Percentiles rank a stretch among this genome's conserved stretches.
These are phyloP conservation scores for Drosophila neotestacea DNA, from an alignment of 2,888 invertebrate genomes.

Conservation along the genomic window DNA sequence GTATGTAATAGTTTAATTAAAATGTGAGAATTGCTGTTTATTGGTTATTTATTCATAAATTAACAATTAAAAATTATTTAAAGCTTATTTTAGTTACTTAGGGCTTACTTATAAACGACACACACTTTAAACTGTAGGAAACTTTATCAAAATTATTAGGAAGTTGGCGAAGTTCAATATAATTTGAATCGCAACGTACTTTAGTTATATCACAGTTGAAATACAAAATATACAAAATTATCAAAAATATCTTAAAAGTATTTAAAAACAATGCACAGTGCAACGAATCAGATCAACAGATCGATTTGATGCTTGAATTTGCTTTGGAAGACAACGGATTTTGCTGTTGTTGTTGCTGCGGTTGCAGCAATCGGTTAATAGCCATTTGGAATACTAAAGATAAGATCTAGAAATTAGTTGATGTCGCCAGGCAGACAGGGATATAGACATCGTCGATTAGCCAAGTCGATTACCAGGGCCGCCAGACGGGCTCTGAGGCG, in stretches of 20 bases:
- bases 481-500: constrained; percentile 79
- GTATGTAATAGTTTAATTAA: background rate
- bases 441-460: constrained; percentile 1
- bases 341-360: constrained; percentile 57
- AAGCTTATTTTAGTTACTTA: constrained; percentile 68
- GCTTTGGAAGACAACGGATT: constrained; percentile 82
- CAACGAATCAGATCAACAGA: constrained; percentile 30
- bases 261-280: constrained; percentile 61
- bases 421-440: constrained; percentile 32
- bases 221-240: constrained; percentile 67
- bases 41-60: constrained; percentile 53
- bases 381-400: constrained; percentile 71
- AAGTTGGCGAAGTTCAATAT: constrained; percentile 38
- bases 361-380: constrained; percentile 60
- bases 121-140: constrained; percentile 48
- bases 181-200: constrained; percentile 51
- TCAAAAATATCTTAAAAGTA: constrained; percentile 51
- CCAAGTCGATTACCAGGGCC: constrained; percentile 76
- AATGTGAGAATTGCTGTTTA: constrained; percentile 38
- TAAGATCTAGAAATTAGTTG: constrained; percentile 64
- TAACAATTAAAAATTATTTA: constrained; percentile 78
- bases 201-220: constrained; percentile 76
- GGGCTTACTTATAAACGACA: constrained; percentile 24
- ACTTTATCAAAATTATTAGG: constrained; percentile 54
- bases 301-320: constrained; percentile 52